Percentiles rank a stretch among this genome's conserved stretches.
phyloP scores from a whole-genome alignment of 2,888 invertebrate genomes.

The Ophonus ardosiacus region DNA sequence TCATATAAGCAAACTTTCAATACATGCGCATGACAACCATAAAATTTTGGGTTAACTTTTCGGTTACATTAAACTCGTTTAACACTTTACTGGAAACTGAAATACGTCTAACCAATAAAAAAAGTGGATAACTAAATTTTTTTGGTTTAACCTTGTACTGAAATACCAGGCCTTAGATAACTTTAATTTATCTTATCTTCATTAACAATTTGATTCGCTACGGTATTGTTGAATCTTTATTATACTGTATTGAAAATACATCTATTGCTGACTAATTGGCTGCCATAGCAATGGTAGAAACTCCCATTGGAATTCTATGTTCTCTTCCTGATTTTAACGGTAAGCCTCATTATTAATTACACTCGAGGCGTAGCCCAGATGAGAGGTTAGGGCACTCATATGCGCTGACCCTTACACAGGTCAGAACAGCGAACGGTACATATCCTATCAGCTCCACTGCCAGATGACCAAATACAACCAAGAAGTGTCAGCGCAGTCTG shows the following conservation, averaged over 20 bases:
- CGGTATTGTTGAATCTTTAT: background rate
- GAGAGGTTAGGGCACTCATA: slow-evolving; percentile 28
- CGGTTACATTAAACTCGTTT: too few relatives aligned
- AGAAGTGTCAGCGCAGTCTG: slow-evolving; percentile 26
- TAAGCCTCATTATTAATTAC: slow-evolving; percentile 38
- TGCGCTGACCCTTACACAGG: slow-evolving; percentile 24
- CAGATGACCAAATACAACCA: slow-evolving; percentile 17
- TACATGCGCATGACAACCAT: too few relatives aligned
- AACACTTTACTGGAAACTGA: too few relatives aligned
- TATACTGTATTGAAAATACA: background rate
- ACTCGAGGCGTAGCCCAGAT: slow-evolving; percentile 30
- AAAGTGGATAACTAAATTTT: too few relatives aligned
- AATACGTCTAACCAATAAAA: too few relatives aligned
- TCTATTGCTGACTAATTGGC: background rate
- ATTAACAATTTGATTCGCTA: background rate
- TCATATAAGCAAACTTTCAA: too few relatives aligned
- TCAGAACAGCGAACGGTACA: slow-evolving; percentile 31
- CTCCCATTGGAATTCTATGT: background rate
- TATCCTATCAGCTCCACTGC: slow-evolving; percentile 24
- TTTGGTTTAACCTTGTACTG: too few relatives aligned
- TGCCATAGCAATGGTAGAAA: background rate
- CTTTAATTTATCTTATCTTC: too few relatives aligned
- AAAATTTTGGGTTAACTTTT: too few relatives aligned
- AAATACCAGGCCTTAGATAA: too few relatives aligned
- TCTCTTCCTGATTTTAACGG: slow-evolving; percentile 23